These are phyloP conservation scores for Ophiothrix spiculata DNA, from an alignment of 35 echinoderm and acorn worm species.

Conservation along the genomic window DNA sequence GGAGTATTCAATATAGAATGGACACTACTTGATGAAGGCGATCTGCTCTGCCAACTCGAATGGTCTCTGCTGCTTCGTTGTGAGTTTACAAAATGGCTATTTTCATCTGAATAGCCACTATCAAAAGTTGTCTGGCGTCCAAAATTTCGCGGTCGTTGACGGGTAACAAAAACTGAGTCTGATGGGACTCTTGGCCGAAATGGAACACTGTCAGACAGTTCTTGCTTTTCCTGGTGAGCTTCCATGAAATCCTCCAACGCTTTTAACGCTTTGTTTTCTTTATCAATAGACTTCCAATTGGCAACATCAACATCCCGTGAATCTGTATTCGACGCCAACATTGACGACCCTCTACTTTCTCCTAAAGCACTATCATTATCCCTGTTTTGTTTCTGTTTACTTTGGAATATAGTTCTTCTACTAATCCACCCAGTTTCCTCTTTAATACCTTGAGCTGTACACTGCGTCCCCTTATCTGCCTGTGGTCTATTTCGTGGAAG, in stretches of 20 bases:
- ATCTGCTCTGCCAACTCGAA: background rate
- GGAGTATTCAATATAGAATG: background rate
- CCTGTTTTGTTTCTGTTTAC: conserved; percentile 35
- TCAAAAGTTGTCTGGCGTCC: conserved; percentile 77
- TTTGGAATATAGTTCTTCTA: conserved; percentile 44
- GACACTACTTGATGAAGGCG: background rate
- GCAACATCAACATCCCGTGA: background rate
- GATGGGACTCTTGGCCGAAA: background rate
- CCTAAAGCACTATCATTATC: conserved; percentile 14
- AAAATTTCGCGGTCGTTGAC: background rate
- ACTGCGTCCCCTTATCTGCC: conserved; percentile 72
- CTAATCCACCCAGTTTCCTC: conserved; percentile 84
- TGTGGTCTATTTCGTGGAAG: conserved; percentile 18
- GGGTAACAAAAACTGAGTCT: background rate
- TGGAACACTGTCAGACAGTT: background rate
- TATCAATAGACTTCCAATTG: background rate
- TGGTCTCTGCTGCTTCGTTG: background rate
- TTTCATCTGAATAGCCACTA: conserved; percentile 93
- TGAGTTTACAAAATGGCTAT: conserved; percentile 25
- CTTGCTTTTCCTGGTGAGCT: background rate
- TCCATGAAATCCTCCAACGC: background rate
- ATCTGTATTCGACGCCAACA: background rate
- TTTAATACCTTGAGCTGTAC: conserved; percentile 83
- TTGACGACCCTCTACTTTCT: conserved; percentile 25
- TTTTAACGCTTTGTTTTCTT: background rate